phyloP scores from a whole-genome alignment of 2,888 invertebrate genomes.

The Plusia festucae region DNA sequence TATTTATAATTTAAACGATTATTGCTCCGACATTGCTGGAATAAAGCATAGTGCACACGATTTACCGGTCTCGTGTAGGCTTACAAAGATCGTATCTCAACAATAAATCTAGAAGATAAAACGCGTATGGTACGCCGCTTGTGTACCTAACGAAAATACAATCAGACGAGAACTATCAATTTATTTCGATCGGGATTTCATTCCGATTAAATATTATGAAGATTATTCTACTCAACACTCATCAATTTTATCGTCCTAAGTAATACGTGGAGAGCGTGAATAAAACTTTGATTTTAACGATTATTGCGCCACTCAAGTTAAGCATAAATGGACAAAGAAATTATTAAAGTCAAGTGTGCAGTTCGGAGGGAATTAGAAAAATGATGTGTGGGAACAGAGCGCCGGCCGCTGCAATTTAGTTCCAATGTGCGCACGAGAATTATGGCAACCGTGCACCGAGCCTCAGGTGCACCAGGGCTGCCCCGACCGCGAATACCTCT shows the following conservation, averaged over 20 bases:
- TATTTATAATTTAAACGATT: constrained; percentile 53
- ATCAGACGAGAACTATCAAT: constrained; percentile 67
- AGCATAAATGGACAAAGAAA: constrained; percentile 61
- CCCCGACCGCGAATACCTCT: constrained; percentile 15
- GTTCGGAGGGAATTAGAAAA: constrained; percentile 80
- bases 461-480: constrained; percentile 74
- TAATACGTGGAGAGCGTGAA: constrained; percentile 42
- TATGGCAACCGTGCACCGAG: constrained; percentile 80
- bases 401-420: constrained; percentile 79
- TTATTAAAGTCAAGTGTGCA: constrained; percentile 74
- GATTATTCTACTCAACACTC: constrained; percentile 61
- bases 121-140: constrained; percentile 63
- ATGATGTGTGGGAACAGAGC: constrained; percentile 84
- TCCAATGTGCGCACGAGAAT: constrained; percentile 80
- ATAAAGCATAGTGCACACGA: constrained; percentile 75
- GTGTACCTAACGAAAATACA: constrained; percentile 72
- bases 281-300: constrained; percentile 37
- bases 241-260: constrained; percentile 52
- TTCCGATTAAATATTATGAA: constrained; percentile 65
- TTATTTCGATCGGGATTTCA: constrained; percentile 66
- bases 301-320: constrained; percentile 47
- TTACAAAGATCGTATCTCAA: constrained; percentile 82
- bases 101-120: constrained; percentile 86
- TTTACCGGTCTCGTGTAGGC: constrained; percentile 74
- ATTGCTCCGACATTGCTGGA: constrained; percentile 61